Conservation (phyloP, 2,113 vertebrate species). For the Struthidea cinerea region DNA sequence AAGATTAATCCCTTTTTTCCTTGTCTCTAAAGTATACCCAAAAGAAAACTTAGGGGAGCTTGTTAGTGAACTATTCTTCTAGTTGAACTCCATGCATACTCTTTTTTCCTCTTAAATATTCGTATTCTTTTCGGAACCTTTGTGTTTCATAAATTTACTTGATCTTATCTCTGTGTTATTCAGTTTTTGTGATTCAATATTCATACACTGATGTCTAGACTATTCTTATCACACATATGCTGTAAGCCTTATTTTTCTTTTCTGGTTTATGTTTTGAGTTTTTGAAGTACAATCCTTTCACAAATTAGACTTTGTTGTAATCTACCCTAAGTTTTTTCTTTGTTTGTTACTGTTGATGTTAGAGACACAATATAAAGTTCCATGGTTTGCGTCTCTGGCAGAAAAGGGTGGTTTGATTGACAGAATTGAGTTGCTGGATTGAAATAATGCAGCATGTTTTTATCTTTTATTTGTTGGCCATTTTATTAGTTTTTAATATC, state of each 20-base stretch:
- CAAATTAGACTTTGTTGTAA: constrained; percentile 50
- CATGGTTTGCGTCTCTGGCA: constrained; percentile 38
- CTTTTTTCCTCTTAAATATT: neutral
- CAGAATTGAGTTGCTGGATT: constrained; percentile 52
- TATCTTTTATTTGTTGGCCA: constrained; percentile 31
- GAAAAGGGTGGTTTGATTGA: constrained; percentile 57
- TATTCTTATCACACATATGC: constrained; percentile 55
- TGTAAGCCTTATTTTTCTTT: constrained; percentile 2
- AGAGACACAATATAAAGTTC: neutral
- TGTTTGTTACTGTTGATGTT: neutral
- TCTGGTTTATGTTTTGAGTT: constrained; percentile 6
- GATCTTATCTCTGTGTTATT: constrained; percentile 57
- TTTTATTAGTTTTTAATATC: constrained; percentile 60
- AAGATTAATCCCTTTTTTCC: neutral
- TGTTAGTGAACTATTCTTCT: neutral
- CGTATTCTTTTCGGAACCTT: neutral
- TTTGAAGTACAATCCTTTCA: constrained; percentile 43
- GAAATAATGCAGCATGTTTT: constrained; percentile 54
- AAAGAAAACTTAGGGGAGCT: neutral
- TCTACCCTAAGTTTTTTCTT: constrained; percentile 15
- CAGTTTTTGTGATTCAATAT: constrained; percentile 60
- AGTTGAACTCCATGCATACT: neutral
- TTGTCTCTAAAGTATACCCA: neutral
- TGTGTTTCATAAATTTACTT: constrained; percentile 47
- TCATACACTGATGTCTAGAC: constrained; percentile 62